Base-by-base conservation (phyloP, 2,888 invertebrate genomes). In the Hydroisotoma schaefferi region DNA sequence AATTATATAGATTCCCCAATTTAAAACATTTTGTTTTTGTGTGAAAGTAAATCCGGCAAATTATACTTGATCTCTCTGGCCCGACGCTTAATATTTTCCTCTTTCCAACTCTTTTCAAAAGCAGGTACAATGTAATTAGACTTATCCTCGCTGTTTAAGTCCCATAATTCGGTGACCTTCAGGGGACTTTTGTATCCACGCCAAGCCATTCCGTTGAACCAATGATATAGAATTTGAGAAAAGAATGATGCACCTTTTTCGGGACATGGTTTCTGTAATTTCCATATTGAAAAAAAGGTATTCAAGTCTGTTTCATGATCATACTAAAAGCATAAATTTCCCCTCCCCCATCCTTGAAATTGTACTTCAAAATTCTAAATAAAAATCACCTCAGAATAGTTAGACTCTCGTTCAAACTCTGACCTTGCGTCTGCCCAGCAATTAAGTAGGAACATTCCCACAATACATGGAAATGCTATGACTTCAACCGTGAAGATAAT, bases 221-320 rank as follows among this genome's bases (percentile, higher is more conserved):
- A 82, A 75, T 78, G 79, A 73, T 80, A 80, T 22, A 78, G 76
- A 48, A 81, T 75, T 57, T 75, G 74, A 20, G 78, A 80, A 40
- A 80, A 68, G 73, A 80, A 81, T 2, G 80, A 80, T 1, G 79
- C 75, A 38, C 70, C 70, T 37, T 73, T 72, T 69, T 82, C 80
- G 6, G 81, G 81, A 65, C 80, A 79, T 6, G 77, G 75, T 48
- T 76, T 76, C 78, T 80, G 79, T 6, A 77, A 75, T 48, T 76
- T 76, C 78, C 80, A 71, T 57, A 74, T 28, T 8, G 5, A 33
- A 22, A 53, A 23, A 37, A 40, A 20, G 8, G 28, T 27, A 56
- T 26, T 28, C 3, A 10, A 10, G 18, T 33, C 22, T 25, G 18
- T 46, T 46, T 43, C 6, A n/a, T n/a, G n/a, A n/a, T n/a, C n/a